phyloP scores from a whole-genome alignment of 2,797 vertebrate species.

The Gobionotothen gibberifrons region DNA sequence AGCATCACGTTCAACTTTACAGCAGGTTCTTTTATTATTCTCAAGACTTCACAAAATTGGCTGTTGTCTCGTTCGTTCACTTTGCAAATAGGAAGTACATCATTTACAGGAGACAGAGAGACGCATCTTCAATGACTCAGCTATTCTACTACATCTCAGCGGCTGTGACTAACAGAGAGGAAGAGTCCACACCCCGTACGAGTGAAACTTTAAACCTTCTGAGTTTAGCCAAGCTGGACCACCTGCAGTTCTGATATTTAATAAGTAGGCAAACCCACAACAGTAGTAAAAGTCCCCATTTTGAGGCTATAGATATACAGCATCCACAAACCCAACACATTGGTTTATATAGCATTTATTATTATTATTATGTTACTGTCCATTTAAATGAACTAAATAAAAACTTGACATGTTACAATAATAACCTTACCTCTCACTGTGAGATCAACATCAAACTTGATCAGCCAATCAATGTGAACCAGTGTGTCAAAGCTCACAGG shows the following conservation, averaged over 20 bases:
- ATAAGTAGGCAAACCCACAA: constrained; percentile 59
- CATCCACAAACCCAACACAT: constrained; percentile 73
- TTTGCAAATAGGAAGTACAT: constrained; percentile 56
- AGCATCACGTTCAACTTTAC: constrained; percentile 53
- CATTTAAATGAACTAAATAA: constrained; percentile 64
- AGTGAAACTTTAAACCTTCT: neutral
- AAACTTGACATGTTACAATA: constrained; percentile 50
- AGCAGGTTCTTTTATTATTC: constrained; percentile 39
- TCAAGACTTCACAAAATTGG: constrained; percentile 54
- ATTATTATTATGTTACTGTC: constrained; percentile 55
- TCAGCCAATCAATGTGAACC: constrained; percentile 14
- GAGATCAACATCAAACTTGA: constrained; percentile 7
- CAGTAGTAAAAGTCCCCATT: constrained; percentile 72
- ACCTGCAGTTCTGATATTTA: constrained; percentile 36
- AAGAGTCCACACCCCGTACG: constrained; percentile 3
- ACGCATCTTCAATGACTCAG: neutral
- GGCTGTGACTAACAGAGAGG: constrained; percentile 7
- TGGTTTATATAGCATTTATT: constrained; percentile 67
- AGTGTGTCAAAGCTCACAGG: constrained; percentile 31
- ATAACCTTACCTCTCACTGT: constrained; percentile 2
- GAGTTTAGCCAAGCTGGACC: constrained; percentile 5
- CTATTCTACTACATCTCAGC: neutral
- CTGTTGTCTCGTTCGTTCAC: constrained; percentile 33
- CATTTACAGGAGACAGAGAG: constrained; percentile 29
- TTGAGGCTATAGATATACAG: constrained; percentile 60